Evolutionary conservation across 2,888 invertebrate genomes (phyloP).

Genomic region (Mimachlamys varia): DNA sequence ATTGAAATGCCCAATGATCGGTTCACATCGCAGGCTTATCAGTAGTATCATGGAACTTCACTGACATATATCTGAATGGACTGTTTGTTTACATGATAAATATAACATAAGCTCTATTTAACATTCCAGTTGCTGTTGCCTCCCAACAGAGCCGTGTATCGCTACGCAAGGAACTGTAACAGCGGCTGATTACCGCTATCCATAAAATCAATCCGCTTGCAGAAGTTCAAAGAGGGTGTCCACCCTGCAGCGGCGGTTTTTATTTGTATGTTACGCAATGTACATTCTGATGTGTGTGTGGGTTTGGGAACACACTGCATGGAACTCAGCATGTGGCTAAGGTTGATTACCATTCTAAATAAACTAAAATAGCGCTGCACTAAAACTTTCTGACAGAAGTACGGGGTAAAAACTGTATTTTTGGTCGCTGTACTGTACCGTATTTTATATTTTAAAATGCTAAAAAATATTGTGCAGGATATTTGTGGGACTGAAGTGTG

Average conservation of each 20-base stretch:
- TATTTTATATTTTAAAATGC: background rate
- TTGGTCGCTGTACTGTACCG: background rate
- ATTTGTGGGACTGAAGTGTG: too few species aligned
- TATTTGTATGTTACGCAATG: background rate
- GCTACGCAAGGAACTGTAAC: background rate
- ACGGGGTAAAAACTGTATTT: background rate
- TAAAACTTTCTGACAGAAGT: slow-evolving; percentile 15
- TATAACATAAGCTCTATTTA: background rate
- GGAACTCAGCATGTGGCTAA: background rate
- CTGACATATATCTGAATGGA: background rate
- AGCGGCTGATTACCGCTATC: background rate
- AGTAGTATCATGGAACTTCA: background rate
- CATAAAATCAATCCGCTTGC: background rate
- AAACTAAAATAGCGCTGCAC: background rate
- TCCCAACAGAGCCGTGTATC: background rate
- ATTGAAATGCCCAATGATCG: too few species aligned
- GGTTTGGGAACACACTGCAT: background rate
- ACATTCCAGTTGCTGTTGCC: background rate
- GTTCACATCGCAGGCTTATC: too few species aligned
- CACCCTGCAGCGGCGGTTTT: background rate
- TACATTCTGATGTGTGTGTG: background rate
- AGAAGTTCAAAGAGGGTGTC: background rate
- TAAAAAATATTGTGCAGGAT: background rate
- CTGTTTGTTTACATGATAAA: background rate
- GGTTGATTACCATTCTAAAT: background rate